Evolutionary conservation across 2,797 vertebrate species (phyloP).

Genomic region (Gambelia wislizenii): DNA sequence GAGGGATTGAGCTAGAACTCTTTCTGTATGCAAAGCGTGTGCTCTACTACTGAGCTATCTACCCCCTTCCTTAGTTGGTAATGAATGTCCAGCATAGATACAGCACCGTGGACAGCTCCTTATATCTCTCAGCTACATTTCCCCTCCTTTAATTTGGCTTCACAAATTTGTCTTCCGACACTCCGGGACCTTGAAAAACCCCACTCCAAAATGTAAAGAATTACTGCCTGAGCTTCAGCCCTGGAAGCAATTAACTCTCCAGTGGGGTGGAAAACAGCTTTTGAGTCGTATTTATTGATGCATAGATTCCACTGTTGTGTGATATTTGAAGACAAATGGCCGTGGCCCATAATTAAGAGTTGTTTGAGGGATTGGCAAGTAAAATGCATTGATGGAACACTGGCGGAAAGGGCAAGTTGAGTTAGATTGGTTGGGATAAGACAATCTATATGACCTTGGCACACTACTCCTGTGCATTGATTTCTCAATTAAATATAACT

Average conservation of each 20-base stretch:
- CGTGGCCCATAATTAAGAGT: constrained; percentile 77
- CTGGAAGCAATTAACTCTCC: constrained; percentile 80
- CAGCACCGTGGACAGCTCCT: constrained; percentile 53
- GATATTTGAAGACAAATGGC: constrained; percentile 83
- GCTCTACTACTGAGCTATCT: background rate
- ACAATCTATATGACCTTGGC: constrained; percentile 72
- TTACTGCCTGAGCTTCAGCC: constrained; percentile 71
- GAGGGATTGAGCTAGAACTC: too few relatives aligned
- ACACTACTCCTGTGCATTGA: constrained; percentile 74
- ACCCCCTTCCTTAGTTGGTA: background rate
- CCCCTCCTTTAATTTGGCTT: constrained; percentile 51
- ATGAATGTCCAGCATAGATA: constrained; percentile 33
- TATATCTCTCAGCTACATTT: constrained; percentile 26
- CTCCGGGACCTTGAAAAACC: constrained; percentile 65
- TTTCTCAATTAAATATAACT: constrained; percentile 79
- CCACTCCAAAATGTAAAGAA: constrained; percentile 68
- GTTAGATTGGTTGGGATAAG: constrained; percentile 70
- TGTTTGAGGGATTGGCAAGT: constrained; percentile 74
- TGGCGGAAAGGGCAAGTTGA: constrained; percentile 71
- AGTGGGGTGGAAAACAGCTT: constrained; percentile 79
- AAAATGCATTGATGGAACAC: constrained; percentile 78
- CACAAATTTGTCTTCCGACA: constrained; percentile 38
- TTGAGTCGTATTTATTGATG: constrained; percentile 81
- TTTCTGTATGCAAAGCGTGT: background rate
- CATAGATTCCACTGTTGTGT: constrained; percentile 78